Evolutionary conservation across 2,888 invertebrate species (phyloP), one percentile per base, ranked within the genome.

Genomic region (Cenopis cana): DNA sequence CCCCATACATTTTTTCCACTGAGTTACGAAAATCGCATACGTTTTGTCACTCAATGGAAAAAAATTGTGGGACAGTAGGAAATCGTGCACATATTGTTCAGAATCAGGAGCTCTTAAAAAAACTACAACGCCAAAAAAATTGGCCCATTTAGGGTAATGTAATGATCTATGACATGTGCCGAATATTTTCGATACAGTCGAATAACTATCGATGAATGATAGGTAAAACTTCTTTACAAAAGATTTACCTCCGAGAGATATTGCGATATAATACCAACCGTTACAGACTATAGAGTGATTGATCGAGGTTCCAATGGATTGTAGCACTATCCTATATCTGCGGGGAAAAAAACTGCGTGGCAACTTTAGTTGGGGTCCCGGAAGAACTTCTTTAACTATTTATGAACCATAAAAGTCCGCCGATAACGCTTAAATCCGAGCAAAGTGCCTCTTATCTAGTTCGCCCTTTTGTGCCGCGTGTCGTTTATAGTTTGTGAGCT

Each of bases 361-460:
- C 60, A 74, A 75, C 74, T 74, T 73, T 75, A 65, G 68, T 52
- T 74, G 73, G 73, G 67, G 56, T 29, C 73, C 68, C 75, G 77
- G 79, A 78, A 82, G 78, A 82, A 81, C 78, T 84, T 84, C 81
- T 81, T 83, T 79, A 84, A 84, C 83, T 88, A 85, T 88, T 88
- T 88, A 86, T 85, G 85, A 81, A 79, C 81, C 83, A 85, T 85
- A 84, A 84, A 84, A 87, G 81, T 83, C 78, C 78, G 66, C 77
- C 76, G 81, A 81, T 84, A 85, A 79, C 82, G 83, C 75, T 82
- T 80, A 79, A 83, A 83, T 83, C 81, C 80, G 77, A 77, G 79
- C 76, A 81, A 81, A 83, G 80, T 80, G 78, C 75, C 79, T 76
- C 79, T 83, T 84, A 82, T 80, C 82, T 81, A 80, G 81, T 79